Evolutionary conservation across 2,113 vertebrate species (phyloP).

Genomic region (Rissa tridactyla): DNA sequence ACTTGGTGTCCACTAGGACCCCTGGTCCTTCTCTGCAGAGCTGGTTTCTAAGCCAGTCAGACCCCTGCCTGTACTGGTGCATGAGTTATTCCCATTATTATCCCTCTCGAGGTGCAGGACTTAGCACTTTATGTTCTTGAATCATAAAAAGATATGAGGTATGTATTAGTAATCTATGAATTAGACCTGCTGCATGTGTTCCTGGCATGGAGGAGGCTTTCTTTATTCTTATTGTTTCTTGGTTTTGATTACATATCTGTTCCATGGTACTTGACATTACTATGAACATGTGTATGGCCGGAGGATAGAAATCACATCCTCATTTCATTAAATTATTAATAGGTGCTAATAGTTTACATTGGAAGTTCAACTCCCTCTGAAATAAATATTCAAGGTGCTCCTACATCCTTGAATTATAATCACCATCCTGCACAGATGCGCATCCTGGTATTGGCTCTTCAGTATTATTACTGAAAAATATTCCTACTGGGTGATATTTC

Average conservation of each 20-base stretch:
- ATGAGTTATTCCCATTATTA: background rate
- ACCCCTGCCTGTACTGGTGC: background rate
- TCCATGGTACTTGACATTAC: background rate
- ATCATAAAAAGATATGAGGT: background rate
- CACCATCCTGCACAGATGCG: background rate
- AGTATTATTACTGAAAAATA: background rate
- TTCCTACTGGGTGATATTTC: background rate
- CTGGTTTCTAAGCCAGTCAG: background rate
- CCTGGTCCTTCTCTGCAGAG: background rate
- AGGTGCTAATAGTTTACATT: background rate
- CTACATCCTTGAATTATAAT: background rate
- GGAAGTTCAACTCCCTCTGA: background rate
- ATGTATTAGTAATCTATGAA: background rate
- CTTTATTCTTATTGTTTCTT: background rate
- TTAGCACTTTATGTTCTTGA: background rate
- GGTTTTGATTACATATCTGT: background rate
- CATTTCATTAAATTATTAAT: background rate
- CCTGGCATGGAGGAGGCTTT: background rate
- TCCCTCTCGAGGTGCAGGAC: background rate
- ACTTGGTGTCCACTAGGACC: background rate
- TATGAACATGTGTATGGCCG: background rate
- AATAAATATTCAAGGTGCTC: background rate
- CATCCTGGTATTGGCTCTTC: background rate
- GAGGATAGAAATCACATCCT: background rate
- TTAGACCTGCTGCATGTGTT: background rate